Base-by-base conservation (phyloP, 2,888 invertebrate genomes). In the Notodonta ziczac region DNA sequence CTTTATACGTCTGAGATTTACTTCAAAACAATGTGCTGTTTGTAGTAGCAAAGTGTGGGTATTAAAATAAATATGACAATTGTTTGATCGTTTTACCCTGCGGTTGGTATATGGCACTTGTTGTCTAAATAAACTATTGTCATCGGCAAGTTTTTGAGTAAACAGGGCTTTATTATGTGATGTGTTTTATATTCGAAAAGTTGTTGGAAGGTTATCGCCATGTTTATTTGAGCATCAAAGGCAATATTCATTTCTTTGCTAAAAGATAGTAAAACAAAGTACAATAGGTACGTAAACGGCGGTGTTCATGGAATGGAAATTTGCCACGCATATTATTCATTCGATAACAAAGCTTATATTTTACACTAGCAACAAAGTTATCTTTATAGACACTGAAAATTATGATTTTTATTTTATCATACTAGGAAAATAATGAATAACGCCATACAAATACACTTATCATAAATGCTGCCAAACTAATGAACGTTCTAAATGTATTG, bases 1-100 rank as follows among this genome's bases (percentile, higher is more conserved):
- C 60, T 69, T 68, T 75, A 54, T 59, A 55, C 63, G 56, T 63
- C 62, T 63, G 64, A 63, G 60, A 64, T 62, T 74, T 69, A 58
- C 66, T 58, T 67, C 63, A 65, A 70, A 68, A 68, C 65, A 70
- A 68, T 67, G 63, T 61, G 69, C 61, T 56, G 53, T 63, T 65
- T 69, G 56, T 58, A 63, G 61, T 68, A 61, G 59, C 51, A 60
- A 39, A 53, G n/a, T 53, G 53, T 16, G 53, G 39, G 35, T 53
- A 44, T n/a, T 54, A 64, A 57, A 67, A 63, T 66, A 71, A 73
- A 74, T 65, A 67, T 70, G 57, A 66, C 56, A 14, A 7, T 59
- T 57, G 32, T 69, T 57, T 51, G 54, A 51, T 46, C 53, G 55
- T 67, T 16, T 12, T 58, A 55, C 24, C n/a, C 6, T 53, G 52